Percentiles rank a stretch among this genome's conserved stretches.
Evolutionary conservation across 1,140 invertebrate species (phyloP).

Genomic region (Platorchestia sp.): DNA sequence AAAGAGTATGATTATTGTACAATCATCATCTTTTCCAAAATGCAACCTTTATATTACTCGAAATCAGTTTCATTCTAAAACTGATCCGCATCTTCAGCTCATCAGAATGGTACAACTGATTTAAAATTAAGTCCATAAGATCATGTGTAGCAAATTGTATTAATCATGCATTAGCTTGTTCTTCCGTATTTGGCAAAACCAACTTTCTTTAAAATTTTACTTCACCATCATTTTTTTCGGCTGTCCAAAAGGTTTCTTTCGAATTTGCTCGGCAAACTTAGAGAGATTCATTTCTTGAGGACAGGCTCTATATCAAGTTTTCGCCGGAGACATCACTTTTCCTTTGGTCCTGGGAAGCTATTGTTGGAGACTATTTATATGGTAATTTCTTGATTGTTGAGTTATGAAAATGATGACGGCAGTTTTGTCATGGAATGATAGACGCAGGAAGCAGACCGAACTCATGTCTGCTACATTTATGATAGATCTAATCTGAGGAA

Average conservation of each 20-base stretch:
- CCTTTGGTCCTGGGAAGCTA: conserved; percentile 48
- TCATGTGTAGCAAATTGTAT: background rate
- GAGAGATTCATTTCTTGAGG: conserved; percentile 41
- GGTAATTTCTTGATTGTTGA: conserved; percentile 54
- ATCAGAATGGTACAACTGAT: background rate
- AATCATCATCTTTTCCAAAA: background rate
- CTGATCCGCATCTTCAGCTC: background rate
- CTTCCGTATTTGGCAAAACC: background rate
- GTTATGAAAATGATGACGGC: conserved; percentile 53
- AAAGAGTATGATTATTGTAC: background rate
- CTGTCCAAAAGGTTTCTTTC: background rate
- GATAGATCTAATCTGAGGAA: background rate
- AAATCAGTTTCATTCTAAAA: background rate
- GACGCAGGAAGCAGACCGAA: background rate
- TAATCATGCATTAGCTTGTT: background rate
- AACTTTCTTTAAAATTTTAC: background rate
- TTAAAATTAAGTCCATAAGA: background rate
- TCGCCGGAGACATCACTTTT: conserved; percentile 46
- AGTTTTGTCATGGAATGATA: conserved; percentile 26
- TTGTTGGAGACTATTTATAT: conserved; percentile 54
- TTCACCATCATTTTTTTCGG: background rate
- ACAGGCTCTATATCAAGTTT: conserved; percentile 53
- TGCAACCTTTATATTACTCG: background rate
- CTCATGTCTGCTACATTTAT: conserved; percentile 18
- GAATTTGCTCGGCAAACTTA: conserved; percentile 45